Evolutionary conservation across 2,888 invertebrate genomes (phyloP).

Genomic region (Polyploca ridens): DNA sequence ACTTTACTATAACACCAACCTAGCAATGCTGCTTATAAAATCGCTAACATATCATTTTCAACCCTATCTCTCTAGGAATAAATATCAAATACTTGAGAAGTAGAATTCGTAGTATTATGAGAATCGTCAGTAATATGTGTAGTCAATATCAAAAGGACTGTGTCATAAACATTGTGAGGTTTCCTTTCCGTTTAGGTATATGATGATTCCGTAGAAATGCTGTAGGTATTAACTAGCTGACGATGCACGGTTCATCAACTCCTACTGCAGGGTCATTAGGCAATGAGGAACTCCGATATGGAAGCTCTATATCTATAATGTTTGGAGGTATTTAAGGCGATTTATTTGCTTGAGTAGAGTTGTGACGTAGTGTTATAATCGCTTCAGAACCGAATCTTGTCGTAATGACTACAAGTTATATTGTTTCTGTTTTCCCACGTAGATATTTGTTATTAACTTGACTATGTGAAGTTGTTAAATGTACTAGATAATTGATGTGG

Average conservation of each 20-base stretch:
- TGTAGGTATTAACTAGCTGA: slow-evolving; percentile 33
- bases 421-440: neutral
- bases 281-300: slow-evolving; percentile 28
- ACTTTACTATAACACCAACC: neutral
- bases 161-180: slow-evolving; percentile 44
- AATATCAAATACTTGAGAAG: neutral
- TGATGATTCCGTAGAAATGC: slow-evolving; percentile 66
- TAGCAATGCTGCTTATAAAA: neutral
- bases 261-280: slow-evolving; percentile 34
- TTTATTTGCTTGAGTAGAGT: slow-evolving; percentile 10
- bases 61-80: neutral
- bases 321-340: slow-evolving; percentile 13
- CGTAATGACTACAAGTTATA: neutral
- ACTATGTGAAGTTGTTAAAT: neutral
- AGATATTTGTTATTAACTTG: neutral
- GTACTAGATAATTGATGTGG: slow-evolving; percentile 1
- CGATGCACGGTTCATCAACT: slow-evolving; percentile 54
- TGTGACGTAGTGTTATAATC: slow-evolving; percentile 11
- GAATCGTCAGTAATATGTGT: neutral
- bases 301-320: slow-evolving; percentile 11
- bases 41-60: neutral
- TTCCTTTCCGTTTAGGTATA: slow-evolving; percentile 55
- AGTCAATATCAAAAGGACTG: slow-evolving; percentile 64
- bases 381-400: neutral
- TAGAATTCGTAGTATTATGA: neutral